These are phyloP conservation scores for Carlito syrichta DNA, from an alignment of 2,113 vertebrate species.

Conservation along the genomic window DNA sequence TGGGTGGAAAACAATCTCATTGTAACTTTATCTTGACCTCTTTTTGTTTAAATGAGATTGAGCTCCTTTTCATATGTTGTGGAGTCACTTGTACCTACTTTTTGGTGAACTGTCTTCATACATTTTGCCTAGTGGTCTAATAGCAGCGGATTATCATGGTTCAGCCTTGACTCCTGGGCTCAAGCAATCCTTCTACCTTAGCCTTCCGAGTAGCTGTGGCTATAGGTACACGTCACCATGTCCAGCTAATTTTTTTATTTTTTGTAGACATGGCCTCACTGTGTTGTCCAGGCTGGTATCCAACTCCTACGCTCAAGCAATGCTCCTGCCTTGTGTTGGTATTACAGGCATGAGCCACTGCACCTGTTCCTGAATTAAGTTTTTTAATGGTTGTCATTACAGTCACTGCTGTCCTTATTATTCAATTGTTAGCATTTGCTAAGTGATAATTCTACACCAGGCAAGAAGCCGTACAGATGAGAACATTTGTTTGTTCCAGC, in stretches of 20 bases:
- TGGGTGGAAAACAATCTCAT: neutral
- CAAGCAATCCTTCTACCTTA: too few species aligned
- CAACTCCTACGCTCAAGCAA: too few species aligned
- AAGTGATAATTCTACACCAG: neutral
- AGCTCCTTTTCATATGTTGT: neutral
- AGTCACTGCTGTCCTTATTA: neutral
- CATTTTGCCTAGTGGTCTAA: neutral
- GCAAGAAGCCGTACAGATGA: neutral
- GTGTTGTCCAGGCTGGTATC: too few species aligned
- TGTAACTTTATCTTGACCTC: neutral
- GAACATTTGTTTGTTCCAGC: neutral
- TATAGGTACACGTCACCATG: too few species aligned
- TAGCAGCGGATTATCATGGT: too few species aligned
- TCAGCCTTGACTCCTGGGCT: too few species aligned
- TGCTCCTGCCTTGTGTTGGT: too few species aligned
- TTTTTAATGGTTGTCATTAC: neutral
- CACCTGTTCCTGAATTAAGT: neutral
- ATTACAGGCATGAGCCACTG: too few species aligned
- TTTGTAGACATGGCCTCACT: too few species aligned
- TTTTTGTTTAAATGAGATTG: neutral
- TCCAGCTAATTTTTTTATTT: too few species aligned
- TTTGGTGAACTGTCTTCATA: neutral
- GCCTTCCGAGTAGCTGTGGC: too few species aligned
- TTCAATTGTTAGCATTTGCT: neutral
- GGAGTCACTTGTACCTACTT: neutral